These are phyloP conservation scores for Heliconius sara DNA, from an alignment of 2,888 invertebrate genomes.

Conservation along the genomic window DNA sequence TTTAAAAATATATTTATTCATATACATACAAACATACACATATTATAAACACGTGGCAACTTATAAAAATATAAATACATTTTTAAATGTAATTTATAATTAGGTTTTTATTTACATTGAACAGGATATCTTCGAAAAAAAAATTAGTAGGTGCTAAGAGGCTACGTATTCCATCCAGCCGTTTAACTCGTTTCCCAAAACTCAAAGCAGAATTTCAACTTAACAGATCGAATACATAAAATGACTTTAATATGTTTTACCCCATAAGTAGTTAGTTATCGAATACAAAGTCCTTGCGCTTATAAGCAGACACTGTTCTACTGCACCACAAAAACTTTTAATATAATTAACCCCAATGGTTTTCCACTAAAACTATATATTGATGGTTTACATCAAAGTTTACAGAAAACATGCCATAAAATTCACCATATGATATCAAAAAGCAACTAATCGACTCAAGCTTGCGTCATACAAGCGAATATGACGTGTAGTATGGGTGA, in stretches of 20 bases:
- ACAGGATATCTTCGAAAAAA: neutral
- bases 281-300: no score
- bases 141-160: no score
- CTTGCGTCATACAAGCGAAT: constrained; percentile 17
- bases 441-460: neutral
- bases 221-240: no score
- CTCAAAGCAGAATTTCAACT: no score
- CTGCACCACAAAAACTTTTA: no score
- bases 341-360: neutral
- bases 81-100: neutral
- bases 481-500: neutral
- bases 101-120: neutral
- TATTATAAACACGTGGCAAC: neutral
- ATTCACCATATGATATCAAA: neutral
- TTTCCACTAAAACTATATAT: neutral
- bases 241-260: no score
- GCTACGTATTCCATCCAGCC: no score
- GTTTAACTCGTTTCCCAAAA: no score
- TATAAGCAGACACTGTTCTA: no score
- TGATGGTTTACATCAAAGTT: neutral
- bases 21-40: neutral
- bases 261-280: no score
- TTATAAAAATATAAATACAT: neutral
- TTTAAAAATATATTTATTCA: neutral
- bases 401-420: neutral